Conservation (phyloP, 2,888 invertebrate species). For the Marronus borbonicus region DNA sequence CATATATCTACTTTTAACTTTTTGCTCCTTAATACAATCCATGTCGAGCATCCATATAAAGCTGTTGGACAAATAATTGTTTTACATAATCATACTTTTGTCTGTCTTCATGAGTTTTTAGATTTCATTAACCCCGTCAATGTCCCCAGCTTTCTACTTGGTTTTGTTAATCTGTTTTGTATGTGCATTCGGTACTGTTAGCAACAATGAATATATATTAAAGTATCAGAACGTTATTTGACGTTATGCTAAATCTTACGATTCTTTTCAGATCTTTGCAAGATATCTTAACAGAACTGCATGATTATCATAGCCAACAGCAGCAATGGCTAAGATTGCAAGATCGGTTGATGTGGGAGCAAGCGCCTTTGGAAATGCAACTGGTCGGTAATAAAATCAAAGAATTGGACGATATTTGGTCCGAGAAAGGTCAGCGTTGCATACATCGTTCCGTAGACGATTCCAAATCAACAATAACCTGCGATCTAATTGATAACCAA, state of each 20-base stretch:
- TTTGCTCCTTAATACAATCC: no score
- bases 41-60: no score
- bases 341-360: constrained; percentile 74
- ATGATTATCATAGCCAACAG: constrained; percentile 77
- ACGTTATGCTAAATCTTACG: background rate
- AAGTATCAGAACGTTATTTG: no score
- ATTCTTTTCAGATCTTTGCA: constrained; percentile 73
- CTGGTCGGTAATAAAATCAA: constrained; percentile 65
- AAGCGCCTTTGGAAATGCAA: constrained; percentile 70
- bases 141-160: no score
- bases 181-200: no score
- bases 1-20: no score
- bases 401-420: constrained; percentile 62
- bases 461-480: constrained; percentile 65
- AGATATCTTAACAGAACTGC: constrained; percentile 75
- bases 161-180: no score
- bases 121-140: no score
- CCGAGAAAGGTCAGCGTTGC: constrained; percentile 67
- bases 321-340: constrained; percentile 75
- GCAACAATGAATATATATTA: no score
- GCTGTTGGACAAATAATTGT: no score
- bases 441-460: constrained; percentile 66
- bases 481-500: constrained; percentile 68
- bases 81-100: no score
- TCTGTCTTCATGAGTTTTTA: no score